A percentile compares a stretch with the other conserved stretches of the same genome.
Evolutionary conservation across 2,888 invertebrate species (phyloP).

Genomic region (Cataglyphis albicans): DNA sequence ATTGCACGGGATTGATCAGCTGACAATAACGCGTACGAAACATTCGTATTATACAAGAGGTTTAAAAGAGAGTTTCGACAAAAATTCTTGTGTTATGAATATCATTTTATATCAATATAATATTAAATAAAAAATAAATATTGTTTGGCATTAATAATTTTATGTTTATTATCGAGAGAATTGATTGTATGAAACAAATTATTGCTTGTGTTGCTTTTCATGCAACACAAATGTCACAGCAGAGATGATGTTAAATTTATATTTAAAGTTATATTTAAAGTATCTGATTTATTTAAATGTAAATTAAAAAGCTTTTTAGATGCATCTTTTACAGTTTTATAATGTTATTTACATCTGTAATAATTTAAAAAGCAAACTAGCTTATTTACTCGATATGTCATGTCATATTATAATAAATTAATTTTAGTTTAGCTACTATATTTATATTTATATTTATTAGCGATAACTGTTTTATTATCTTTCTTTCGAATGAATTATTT

Average conservation of each 20-base stretch:
- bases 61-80: neutral
- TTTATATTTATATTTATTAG: neutral
- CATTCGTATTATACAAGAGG: neutral
- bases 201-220: no score
- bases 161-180: neutral
- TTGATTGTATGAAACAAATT: neutral
- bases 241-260: neutral
- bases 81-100: neutral
- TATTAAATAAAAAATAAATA: neutral
- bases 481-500: neutral
- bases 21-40: neutral
- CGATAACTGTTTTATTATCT: neutral
- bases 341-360: neutral
- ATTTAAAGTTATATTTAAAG: neutral
- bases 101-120: neutral
- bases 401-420: neutral
- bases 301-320: neutral
- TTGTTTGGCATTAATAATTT: neutral
- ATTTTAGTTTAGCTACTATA: neutral
- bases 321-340: neutral
- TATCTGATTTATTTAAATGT: neutral
- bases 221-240: neutral
- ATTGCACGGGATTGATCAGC: neutral
- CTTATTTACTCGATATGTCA: neutral
- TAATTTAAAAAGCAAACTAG: neutral